Conservation (phyloP, 2,888 invertebrate species). For the Hirtodrosophila duncani region DNA sequence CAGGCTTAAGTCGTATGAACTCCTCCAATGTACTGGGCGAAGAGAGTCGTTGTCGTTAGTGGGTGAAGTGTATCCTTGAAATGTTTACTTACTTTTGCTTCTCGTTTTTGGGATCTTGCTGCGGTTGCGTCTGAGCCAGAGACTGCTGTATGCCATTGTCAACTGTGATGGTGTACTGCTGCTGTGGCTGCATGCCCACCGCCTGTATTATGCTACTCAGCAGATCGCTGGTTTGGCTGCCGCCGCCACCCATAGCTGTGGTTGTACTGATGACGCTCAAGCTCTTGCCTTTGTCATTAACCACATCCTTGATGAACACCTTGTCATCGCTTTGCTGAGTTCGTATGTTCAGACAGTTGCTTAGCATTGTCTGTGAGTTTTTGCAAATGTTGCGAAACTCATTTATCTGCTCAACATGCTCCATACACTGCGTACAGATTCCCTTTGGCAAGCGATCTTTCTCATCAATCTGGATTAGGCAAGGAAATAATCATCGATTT, state of each 20-base stretch:
- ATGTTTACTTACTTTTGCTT: conserved; percentile 72
- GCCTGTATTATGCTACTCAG: conserved; percentile 77
- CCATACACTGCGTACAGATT: conserved; percentile 82
- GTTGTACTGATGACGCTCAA: conserved; percentile 51
- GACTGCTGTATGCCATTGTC: conserved; percentile 64
- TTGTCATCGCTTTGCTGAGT: conserved; percentile 82
- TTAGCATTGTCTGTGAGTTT: conserved; percentile 84
- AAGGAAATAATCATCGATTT: background rate
- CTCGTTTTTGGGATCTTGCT: conserved; percentile 55
- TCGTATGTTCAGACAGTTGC: conserved; percentile 83
- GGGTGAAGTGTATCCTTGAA: background rate
- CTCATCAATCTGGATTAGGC: conserved; percentile 81
- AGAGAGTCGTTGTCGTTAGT: background rate
- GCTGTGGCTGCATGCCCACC: conserved; percentile 74
- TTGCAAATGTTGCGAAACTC: conserved; percentile 83
- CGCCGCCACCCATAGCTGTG: conserved; percentile 1
- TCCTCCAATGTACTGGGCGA: conserved; percentile 73
- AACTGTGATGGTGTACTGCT: conserved; percentile 78
- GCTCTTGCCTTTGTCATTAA: conserved; percentile 64
- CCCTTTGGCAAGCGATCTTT: conserved; percentile 85
- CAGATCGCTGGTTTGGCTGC: conserved; percentile 68
- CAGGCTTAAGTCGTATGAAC: conserved; percentile 76
- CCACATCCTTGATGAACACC: conserved; percentile 81
- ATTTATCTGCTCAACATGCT: conserved; percentile 82
- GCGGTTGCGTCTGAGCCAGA: conserved; percentile 21